phyloP scores from a whole-genome alignment of 2,888 invertebrate genomes.

The Horisme vitalbata region DNA sequence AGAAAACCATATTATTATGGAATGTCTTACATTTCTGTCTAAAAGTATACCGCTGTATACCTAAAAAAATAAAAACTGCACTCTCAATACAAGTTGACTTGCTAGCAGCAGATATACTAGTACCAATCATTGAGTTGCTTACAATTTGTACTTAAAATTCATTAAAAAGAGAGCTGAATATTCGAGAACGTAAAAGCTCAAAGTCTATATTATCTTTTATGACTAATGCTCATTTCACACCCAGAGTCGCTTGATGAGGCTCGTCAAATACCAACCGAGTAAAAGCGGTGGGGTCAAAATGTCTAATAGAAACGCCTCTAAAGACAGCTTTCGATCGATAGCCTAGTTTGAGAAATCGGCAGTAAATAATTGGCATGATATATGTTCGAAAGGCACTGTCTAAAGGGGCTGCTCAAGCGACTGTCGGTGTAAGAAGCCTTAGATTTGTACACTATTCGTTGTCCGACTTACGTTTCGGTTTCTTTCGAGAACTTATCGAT shows the following conservation, averaged over 20 bases:
- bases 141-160: constrained; percentile 18
- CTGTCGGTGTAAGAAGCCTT: constrained; percentile 23
- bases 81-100: constrained; percentile 2
- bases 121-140: constrained; percentile 13
- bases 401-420: constrained; percentile 15
- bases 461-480: constrained; percentile 88
- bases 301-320: constrained; percentile 1
- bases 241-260: constrained; percentile 21
- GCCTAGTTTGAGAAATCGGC: background rate
- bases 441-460: constrained; percentile 22
- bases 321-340: constrained; percentile 12
- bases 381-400: constrained; percentile 3
- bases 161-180: constrained; percentile 32
- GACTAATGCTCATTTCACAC: constrained; percentile 23
- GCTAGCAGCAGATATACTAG: background rate
- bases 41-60: constrained; percentile 2
- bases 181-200: constrained; percentile 29
- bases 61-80: constrained; percentile 1
- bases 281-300: constrained; percentile 12
- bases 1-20: constrained; percentile 8
- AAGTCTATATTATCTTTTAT: constrained; percentile 8
- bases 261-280: constrained; percentile 14
- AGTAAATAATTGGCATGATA: constrained; percentile 10
- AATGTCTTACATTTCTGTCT: constrained; percentile 12
- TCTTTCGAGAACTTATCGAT: constrained; percentile 91